Conservation (phyloP, 1,140 invertebrate species). For the Ericerus pela region DNA sequence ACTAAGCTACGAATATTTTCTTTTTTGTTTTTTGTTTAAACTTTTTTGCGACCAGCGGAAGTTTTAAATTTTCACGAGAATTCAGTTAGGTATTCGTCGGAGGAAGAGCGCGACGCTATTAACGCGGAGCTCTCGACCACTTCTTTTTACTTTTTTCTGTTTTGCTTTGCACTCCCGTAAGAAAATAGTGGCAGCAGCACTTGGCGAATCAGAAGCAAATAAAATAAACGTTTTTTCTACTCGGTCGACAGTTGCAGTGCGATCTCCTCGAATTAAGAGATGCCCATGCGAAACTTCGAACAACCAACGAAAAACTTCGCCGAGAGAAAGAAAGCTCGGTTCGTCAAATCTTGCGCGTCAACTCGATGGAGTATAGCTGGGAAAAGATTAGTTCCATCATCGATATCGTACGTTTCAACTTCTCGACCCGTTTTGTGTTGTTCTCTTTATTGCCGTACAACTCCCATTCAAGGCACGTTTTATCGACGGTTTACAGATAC, state of each 20-base stretch:
- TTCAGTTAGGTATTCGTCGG: too few species aligned
- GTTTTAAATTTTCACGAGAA: too few species aligned
- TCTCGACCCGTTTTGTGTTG: background rate
- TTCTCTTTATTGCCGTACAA: background rate
- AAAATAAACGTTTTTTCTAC: too few species aligned
- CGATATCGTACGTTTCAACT: conserved; percentile 12
- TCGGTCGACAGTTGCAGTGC: conserved; percentile 74
- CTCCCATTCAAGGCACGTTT: background rate
- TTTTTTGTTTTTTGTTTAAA: too few species aligned
- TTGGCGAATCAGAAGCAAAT: too few species aligned
- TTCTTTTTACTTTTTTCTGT: too few species aligned
- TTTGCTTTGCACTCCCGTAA: too few species aligned
- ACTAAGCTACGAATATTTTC: too few species aligned
- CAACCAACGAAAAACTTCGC: conserved; percentile 78
- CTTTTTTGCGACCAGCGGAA: too few species aligned
- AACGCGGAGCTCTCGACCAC: too few species aligned
- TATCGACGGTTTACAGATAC: background rate
- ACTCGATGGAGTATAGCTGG: conserved; percentile 43
- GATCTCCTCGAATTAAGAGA: conserved; percentile 75
- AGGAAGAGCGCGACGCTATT: too few species aligned
- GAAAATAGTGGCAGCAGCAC: too few species aligned
- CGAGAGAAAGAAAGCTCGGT: conserved; percentile 66
- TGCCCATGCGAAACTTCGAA: conserved; percentile 76
- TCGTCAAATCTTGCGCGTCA: conserved; percentile 35
- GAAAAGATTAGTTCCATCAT: conserved; percentile 44